These are phyloP conservation scores for Arion vulgaris DNA, from an alignment of 1,140 invertebrate species.

Conservation along the genomic window DNA sequence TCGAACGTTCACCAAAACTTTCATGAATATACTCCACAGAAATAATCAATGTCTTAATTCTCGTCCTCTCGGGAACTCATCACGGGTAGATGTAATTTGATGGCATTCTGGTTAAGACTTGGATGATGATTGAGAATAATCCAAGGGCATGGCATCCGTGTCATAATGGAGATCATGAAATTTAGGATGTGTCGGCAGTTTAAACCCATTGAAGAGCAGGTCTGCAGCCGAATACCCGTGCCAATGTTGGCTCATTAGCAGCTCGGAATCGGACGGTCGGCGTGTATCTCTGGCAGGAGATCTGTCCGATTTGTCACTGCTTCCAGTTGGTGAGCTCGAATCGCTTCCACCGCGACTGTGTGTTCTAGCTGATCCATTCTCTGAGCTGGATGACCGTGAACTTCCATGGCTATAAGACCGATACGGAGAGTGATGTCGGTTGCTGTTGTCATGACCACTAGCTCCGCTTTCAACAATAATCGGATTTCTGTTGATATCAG, in stretches of 20 bases:
- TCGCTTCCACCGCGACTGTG: conserved; percentile 1
- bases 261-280: conserved; percentile 25
- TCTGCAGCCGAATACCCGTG: conserved; percentile 17
- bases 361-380: conserved; percentile 2
- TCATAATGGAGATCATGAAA: conserved; percentile 36
- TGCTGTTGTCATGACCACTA: not conserved
- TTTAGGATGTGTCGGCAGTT: conserved; percentile 22
- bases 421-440: not conserved
- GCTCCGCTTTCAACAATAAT: conserved; percentile 36
- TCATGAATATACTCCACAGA: too few species aligned
- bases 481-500: conserved; percentile 40
- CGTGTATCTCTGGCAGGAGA: not conserved
- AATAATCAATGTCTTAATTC: too few species aligned
- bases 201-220: conserved; percentile 31
- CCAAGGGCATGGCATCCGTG: conserved; percentile 36
- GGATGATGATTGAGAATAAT: conserved; percentile 33
- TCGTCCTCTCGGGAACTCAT: too few species aligned
- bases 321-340: not conserved
- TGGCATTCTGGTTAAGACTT: conserved; percentile 16
- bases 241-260: conserved; percentile 22
- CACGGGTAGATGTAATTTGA: too few species aligned
- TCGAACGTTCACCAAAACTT: too few species aligned
- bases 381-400: not conserved
- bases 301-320: not conserved
- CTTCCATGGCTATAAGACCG: not conserved